These are phyloP conservation scores for Blennius ocellaris DNA, from an alignment of 2,113 vertebrate species.

Conservation along the genomic window DNA sequence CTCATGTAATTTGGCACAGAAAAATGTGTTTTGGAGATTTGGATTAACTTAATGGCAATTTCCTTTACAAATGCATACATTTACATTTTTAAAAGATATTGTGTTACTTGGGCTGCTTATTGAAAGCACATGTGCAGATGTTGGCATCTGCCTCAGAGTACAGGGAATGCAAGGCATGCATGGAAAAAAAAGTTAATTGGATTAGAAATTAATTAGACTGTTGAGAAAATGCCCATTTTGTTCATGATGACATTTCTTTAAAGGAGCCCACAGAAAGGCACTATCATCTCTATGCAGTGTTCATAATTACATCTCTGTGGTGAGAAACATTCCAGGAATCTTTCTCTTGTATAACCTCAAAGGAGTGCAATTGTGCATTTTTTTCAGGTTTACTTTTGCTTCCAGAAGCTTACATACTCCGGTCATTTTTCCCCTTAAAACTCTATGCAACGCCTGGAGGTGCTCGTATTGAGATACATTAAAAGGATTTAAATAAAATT, in stretches of 20 bases:
- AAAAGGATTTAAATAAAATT: too few species aligned
- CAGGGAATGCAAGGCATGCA: constrained; percentile 1
- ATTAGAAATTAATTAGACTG: constrained; percentile 45
- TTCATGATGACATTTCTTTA: constrained; percentile 4
- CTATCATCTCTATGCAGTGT: not conserved
- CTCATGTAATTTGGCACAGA: constrained; percentile 40
- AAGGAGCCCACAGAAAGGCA: not conserved
- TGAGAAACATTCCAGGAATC: constrained; percentile 3
- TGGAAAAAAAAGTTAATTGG: constrained; percentile 10
- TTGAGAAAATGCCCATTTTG: constrained; percentile 20
- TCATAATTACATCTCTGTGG: constrained; percentile 20
- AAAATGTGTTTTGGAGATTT: constrained; percentile 35
- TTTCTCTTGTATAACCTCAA: constrained; percentile 9
- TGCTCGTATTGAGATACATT: constrained; percentile 28
- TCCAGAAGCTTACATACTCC: constrained; percentile 1
- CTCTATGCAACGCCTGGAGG: constrained; percentile 32
- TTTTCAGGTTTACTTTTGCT: constrained; percentile 28
- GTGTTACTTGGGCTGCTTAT: too few species aligned
- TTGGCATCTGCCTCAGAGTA: too few species aligned
- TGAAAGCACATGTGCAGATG: too few species aligned
- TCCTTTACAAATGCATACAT: constrained; percentile 53
- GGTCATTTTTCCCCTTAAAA: constrained; percentile 13
- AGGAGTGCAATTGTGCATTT: constrained; percentile 4
- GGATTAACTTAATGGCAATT: constrained; percentile 36
- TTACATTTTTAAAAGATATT: constrained; percentile 23